phyloP scores from a whole-genome alignment of 2,888 invertebrate genomes.

The Nemurella pictetii region DNA sequence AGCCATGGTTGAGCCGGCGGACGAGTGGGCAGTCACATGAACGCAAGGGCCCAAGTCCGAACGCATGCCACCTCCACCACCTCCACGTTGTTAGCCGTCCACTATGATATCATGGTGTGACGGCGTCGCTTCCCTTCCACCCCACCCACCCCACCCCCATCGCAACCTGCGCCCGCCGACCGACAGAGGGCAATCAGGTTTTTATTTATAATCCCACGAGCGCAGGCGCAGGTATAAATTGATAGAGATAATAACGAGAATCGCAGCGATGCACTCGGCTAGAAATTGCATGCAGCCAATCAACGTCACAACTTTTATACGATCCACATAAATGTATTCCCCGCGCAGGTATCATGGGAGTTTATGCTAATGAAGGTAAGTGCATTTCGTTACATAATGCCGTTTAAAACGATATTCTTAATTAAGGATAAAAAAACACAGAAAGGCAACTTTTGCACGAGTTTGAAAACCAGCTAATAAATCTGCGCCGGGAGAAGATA shows the following conservation, averaged over 20 bases:
- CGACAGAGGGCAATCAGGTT: background rate
- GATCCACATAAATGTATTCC: background rate
- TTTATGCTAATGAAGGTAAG: background rate
- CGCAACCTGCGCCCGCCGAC: background rate
- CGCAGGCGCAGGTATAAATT: background rate
- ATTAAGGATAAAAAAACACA: background rate
- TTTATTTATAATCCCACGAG: background rate
- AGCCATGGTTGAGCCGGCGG: no score
- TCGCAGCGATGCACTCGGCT: background rate
- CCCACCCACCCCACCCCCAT: background rate
- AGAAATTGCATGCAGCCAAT: background rate
- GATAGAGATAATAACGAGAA: background rate
- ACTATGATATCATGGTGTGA: no score
- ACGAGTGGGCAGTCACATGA: background rate
- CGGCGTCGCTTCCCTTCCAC: no score
- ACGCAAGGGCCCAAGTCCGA: background rate
- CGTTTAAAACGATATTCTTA: background rate
- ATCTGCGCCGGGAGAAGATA: background rate
- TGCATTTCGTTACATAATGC: background rate
- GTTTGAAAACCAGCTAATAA: background rate
- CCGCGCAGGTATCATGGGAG: background rate
- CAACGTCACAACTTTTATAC: background rate
- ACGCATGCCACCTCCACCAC: background rate
- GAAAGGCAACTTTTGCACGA: background rate
- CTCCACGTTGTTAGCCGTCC: background rate